phyloP scores from a whole-genome alignment of 1,140 invertebrate genomes.

The Pseudomyrmex dendroicus region DNA sequence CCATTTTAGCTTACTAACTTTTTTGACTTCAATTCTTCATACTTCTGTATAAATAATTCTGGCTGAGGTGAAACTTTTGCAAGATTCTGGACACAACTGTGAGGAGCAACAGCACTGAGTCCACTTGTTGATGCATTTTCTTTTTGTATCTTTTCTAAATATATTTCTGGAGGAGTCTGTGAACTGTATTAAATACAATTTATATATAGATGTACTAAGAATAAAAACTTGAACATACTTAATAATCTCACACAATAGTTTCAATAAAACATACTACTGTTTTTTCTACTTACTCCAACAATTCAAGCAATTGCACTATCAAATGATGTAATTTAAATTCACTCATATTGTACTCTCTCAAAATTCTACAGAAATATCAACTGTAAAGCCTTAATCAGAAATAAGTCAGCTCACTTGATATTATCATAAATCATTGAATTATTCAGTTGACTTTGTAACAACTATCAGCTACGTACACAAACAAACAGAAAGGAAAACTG shows the following conservation, averaged over 20 bases:
- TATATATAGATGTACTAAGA: no score
- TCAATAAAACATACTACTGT: slow-evolving; percentile 32
- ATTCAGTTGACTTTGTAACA: slow-evolving; percentile 15
- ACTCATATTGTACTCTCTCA: slow-evolving; percentile 80
- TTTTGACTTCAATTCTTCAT: slow-evolving; percentile 85
- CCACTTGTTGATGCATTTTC: slow-evolving; percentile 73
- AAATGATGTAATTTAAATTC: slow-evolving; percentile 86
- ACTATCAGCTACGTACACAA: not conserved
- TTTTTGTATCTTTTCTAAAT: slow-evolving; percentile 85
- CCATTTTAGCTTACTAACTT: slow-evolving; percentile 79
- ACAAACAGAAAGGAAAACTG: no score
- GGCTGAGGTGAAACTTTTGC: slow-evolving; percentile 81
- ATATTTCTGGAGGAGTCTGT: slow-evolving; percentile 83
- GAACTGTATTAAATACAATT: slow-evolving; percentile 76
- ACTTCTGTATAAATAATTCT: slow-evolving; percentile 84
- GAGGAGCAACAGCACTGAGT: slow-evolving; percentile 78
- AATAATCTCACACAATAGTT: not conserved
- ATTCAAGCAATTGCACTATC: slow-evolving; percentile 82
- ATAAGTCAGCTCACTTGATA: not conserved
- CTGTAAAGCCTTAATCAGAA: not conserved
- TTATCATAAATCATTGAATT: not conserved
- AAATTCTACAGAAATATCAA: not conserved
- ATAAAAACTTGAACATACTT: slow-evolving; percentile 1
- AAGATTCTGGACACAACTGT: slow-evolving; percentile 82
- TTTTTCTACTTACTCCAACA: slow-evolving; percentile 81